Percentiles rank a stretch among this genome's conserved stretches.
Conservation (phyloP, 2,797 vertebrate genomes). For the Sebastes kiyomatsui region DNA sequence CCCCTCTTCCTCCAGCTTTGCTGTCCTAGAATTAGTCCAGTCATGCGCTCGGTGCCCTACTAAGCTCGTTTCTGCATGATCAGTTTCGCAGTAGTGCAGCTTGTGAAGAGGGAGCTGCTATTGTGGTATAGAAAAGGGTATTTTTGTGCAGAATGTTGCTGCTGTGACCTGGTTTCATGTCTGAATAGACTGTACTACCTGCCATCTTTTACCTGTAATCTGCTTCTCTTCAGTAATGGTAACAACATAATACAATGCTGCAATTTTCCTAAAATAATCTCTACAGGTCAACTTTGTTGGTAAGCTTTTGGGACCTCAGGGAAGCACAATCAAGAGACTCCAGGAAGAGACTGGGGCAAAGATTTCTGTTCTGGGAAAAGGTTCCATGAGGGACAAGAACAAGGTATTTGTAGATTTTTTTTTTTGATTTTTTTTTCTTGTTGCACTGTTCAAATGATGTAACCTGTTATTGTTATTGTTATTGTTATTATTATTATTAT, state of each 20-base stretch:
- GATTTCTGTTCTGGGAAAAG: slow-evolving; percentile 96
- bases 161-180: neutral
- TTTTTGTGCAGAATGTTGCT: neutral
- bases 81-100: neutral
- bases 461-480: neutral
- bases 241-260: neutral
- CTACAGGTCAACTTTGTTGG: slow-evolving; percentile 96
- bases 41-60: neutral
- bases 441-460: neutral
- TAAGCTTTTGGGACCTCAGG: slow-evolving; percentile 97
- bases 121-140: rapidly evolving
- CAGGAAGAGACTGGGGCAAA: slow-evolving; percentile 98
- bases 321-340: slow-evolving; percentile 97
- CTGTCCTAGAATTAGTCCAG: neutral
- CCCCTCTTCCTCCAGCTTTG: neutral
- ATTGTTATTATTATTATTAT: no score
- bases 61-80: slow-evolving; percentile 17
- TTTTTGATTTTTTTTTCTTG: neutral
- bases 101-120: no score
- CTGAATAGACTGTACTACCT: neutral
- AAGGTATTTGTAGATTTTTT: slow-evolving; percentile 81
- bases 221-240: neutral
- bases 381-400: slow-evolving; percentile 97
- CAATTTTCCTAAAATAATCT: neutral
- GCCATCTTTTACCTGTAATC: neutral